Conservation (phyloP, 1,140 invertebrate genomes). For the Drosophila lacteicornis region DNA sequence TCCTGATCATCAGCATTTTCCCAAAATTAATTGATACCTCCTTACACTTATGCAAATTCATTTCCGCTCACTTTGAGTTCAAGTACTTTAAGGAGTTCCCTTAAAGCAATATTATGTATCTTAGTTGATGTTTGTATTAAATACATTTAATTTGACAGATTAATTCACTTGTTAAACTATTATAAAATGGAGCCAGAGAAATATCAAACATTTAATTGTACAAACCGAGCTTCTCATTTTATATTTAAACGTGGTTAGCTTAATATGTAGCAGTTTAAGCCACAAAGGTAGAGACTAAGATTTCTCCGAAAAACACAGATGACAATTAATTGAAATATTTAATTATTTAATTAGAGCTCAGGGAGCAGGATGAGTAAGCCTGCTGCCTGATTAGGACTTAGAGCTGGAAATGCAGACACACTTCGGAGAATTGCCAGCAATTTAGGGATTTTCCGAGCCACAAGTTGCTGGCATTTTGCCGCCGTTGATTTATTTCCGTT, state of each 20-base stretch:
- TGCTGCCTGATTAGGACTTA: not conserved
- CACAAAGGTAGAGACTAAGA: not conserved
- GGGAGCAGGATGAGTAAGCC: not conserved
- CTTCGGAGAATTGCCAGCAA: conserved; percentile 16
- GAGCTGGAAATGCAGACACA: conserved; percentile 3
- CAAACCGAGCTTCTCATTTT: not conserved
- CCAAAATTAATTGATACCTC: conserved; percentile 11
- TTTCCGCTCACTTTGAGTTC: too few relatives aligned
- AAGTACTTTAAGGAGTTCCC: not conserved
- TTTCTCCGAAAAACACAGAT: not conserved
- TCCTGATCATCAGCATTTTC: conserved; percentile 8
- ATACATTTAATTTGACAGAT: not conserved
- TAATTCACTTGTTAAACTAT: not conserved
- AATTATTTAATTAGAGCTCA: conserved; percentile 29
- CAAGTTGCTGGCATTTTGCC: conserved; percentile 27
- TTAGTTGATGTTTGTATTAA: too few relatives aligned
- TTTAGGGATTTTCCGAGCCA: conserved; percentile 16
- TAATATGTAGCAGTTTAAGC: too few relatives aligned
- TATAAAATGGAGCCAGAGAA: not conserved
- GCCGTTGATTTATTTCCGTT: conserved; percentile 72
- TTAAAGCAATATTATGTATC: too few relatives aligned
- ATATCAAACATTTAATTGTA: too few relatives aligned
- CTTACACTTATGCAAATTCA: conserved; percentile 3
- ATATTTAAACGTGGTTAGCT: not conserved
- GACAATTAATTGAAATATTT: conserved; percentile 25